These are phyloP conservation scores for Cataglyphis livida DNA, from an alignment of 2,888 invertebrate species.

Conservation along the genomic window DNA sequence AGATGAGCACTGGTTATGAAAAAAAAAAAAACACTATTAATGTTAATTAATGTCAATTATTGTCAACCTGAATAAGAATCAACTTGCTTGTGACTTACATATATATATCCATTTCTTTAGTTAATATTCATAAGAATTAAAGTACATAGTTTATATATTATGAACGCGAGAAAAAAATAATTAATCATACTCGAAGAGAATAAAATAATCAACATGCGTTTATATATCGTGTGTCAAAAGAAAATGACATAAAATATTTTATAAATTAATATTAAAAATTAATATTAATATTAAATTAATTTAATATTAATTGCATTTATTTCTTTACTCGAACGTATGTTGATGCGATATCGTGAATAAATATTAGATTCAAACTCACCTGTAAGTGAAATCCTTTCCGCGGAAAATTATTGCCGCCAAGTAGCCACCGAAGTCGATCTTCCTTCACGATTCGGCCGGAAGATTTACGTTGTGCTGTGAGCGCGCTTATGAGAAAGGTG, in stretches of 20 bases:
- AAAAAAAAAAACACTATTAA: not conserved
- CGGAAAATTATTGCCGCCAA: slow-evolving; percentile 42
- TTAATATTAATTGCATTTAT: not conserved
- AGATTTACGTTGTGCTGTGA: slow-evolving; percentile 76
- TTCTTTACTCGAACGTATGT: not conserved
- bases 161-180: not conserved
- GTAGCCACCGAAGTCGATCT: slow-evolving; percentile 64
- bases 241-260: not conserved
- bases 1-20: not conserved
- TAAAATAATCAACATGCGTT: not conserved
- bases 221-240: not conserved
- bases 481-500: slow-evolving; percentile 84
- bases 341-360: not conserved
- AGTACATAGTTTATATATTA: not conserved
- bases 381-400: slow-evolving; percentile 69
- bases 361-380: slow-evolving; percentile 60
- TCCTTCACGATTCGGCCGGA: slow-evolving; percentile 74
- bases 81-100: not conserved
- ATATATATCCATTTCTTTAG: not conserved
- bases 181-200: not conserved
- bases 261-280: not conserved
- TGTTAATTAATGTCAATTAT: slow-evolving; percentile 17
- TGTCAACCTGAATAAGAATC: slow-evolving; percentile 10
- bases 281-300: too few relatives aligned
- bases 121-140: slow-evolving; percentile 17